Conservation (phyloP, 35 echinoderm and acorn worm genomes). For the Lytechinus pictus region DNA sequence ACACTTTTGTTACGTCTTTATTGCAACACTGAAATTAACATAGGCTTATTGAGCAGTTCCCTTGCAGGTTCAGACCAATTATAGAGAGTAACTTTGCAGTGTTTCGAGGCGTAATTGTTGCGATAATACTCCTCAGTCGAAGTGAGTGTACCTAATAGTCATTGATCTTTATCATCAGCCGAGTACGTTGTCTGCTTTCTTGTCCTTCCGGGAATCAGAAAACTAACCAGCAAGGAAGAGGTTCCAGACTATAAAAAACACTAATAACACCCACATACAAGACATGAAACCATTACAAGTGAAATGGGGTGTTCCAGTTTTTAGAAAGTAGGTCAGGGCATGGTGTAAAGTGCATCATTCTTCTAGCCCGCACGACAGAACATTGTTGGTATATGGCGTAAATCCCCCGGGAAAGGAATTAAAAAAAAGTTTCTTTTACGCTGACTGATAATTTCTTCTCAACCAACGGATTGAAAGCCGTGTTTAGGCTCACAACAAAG, state of each 20-base stretch:
- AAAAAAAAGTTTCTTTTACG: not conserved
- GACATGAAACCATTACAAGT: not conserved
- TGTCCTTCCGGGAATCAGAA: not conserved
- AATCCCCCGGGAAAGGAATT: not conserved
- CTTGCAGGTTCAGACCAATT: not conserved
- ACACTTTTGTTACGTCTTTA: not conserved
- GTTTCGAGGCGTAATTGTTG: not conserved
- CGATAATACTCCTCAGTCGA: not conserved
- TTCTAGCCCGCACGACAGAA: not conserved
- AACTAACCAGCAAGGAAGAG: not conserved
- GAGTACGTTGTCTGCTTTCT: not conserved
- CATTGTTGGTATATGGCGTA: not conserved
- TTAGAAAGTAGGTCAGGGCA: conserved; percentile 14
- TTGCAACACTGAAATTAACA: no score
- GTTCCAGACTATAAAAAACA: not conserved
- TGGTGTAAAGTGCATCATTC: not conserved
- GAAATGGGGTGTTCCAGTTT: conserved; percentile 16
- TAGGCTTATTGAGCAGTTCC: no score
- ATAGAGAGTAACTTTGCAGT: not conserved
- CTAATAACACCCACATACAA: not conserved
- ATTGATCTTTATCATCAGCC: not conserved
- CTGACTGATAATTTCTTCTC: conserved; percentile 1
- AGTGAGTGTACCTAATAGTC: not conserved
- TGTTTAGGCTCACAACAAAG: not conserved
- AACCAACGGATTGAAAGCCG: not conserved